Conservation (phyloP, 2,797 vertebrate species). For the Acanthurus tractus region DNA sequence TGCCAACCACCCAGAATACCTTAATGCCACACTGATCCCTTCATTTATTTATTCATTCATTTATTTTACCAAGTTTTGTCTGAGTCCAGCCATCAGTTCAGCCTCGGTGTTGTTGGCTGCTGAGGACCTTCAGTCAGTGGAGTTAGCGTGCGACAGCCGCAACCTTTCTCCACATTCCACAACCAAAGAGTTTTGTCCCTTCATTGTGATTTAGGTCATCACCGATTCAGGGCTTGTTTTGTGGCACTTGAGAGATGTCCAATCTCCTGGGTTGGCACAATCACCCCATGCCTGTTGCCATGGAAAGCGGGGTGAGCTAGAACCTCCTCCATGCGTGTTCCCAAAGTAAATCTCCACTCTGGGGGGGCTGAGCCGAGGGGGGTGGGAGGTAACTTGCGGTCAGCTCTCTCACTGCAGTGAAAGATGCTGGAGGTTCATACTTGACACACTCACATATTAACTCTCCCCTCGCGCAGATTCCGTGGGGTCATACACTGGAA, state of each 20-base stretch:
- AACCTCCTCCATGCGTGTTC: slow-evolving; percentile 80
- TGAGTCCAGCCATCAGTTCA: slow-evolving; percentile 5
- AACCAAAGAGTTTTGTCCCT: slow-evolving; percentile 71
- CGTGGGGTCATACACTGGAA: neutral
- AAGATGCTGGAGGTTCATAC: slow-evolving; percentile 36
- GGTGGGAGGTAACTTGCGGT: slow-evolving; percentile 82
- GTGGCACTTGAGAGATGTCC: slow-evolving; percentile 79
- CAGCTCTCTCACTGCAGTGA: slow-evolving; percentile 53
- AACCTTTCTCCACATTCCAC: slow-evolving; percentile 75
- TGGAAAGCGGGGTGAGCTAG: slow-evolving; percentile 72
- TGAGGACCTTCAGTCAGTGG: slow-evolving; percentile 12
- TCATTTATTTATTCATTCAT: no score
- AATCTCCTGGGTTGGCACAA: slow-evolving; percentile 81
- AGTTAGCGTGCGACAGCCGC: slow-evolving; percentile 55
- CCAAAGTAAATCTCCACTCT: slow-evolving; percentile 81
- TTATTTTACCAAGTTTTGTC: neutral
- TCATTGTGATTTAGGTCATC: slow-evolving; percentile 84
- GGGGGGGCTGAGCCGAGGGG: slow-evolving; percentile 41
- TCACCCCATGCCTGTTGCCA: slow-evolving; percentile 86
- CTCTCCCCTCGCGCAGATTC: slow-evolving; percentile 25
- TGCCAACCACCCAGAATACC: neutral
- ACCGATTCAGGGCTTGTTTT: slow-evolving; percentile 75
- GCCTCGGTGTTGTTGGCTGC: slow-evolving; percentile 2
- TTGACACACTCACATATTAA: slow-evolving; percentile 52
- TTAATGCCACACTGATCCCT: slow-evolving; percentile 1